A percentile compares a stretch with the other conserved stretches of the same genome.
phyloP scores from a whole-genome alignment of 2,888 invertebrate genomes.

The Eupithecia abbreviata region DNA sequence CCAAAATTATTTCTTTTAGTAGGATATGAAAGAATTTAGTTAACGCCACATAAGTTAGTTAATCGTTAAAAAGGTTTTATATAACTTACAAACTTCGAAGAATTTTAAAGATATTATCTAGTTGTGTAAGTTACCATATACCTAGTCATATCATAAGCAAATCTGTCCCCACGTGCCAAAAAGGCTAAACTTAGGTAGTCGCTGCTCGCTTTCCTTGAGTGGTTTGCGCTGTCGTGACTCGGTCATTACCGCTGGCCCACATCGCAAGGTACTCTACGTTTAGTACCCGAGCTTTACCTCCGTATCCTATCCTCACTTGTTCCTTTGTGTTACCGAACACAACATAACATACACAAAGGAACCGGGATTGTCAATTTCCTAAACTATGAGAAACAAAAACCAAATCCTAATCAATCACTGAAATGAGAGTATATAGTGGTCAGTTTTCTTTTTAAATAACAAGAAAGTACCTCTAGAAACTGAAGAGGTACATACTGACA shows the following conservation, averaged over 20 bases:
- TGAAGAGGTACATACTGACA: background rate
- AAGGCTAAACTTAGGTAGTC: slow-evolving; percentile 37
- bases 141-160: slow-evolving; percentile 2
- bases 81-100: background rate
- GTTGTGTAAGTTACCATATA: too few species aligned
- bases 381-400: slow-evolving; percentile 24
- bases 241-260: slow-evolving; percentile 64
- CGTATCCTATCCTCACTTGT: slow-evolving; percentile 38
- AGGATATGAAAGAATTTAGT: background rate
- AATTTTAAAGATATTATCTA: background rate
- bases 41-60: background rate
- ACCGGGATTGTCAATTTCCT: slow-evolving; percentile 37
- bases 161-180: slow-evolving; percentile 44
- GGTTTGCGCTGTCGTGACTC: slow-evolving; percentile 60
- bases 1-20: background rate
- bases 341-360: slow-evolving; percentile 36
- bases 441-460: background rate
- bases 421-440: slow-evolving; percentile 8
- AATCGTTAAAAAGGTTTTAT: background rate
- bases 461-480: background rate
- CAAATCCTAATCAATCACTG: slow-evolving; percentile 19
- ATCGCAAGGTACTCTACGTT: slow-evolving; percentile 55
- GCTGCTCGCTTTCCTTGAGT: slow-evolving; percentile 50
- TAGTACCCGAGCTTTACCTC: slow-evolving; percentile 48
- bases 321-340: slow-evolving; percentile 42